Base-by-base conservation (phyloP, 1,140 invertebrate species). In the Coelopa frigida region DNA sequence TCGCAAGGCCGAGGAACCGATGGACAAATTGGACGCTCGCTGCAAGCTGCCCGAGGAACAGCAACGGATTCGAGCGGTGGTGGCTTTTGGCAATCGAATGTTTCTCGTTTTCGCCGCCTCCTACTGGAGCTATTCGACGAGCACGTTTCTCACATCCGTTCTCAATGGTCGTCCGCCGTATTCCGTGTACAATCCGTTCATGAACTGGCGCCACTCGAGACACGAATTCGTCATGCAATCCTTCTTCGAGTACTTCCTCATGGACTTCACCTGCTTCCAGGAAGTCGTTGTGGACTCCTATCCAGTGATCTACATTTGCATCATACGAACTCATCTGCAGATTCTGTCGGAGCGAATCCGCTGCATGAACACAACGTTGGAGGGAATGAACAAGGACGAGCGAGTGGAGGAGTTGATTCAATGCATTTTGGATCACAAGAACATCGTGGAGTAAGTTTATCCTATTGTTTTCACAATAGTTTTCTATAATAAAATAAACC, bases 221-320 rank as follows among this genome's bases (percentile, higher is more conserved):
- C 0, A 31, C 35, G 43, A 56, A 31, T 47, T 56, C 32, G 48
- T 14, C 12, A 18, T 44, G 29, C 54, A 56, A 43, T 43, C 44
- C 18, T 48, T 46, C 32, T 35, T 53, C 21, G 55, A 57, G 27
- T 56, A 48, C 27, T 26, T 51, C 15, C 45, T 56, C 24, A 51
- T 57, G 48, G 44, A 46, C 39, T 53, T 49, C 44, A 43, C 51
- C 20, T 57, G 55, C 4, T 49, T 53, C n/a, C 51, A 57, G 2
- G 51, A 57, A 31, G 42, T 46, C 22, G 44, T 46, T 24, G 48
- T 53, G 5, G 55, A 57, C 43, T 45, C 46, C 18, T 57, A 57
- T 6, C 41, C 55, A 2, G 40, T 56, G 3, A 56, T 53, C 39
- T 57, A 56, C 11, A 32, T 57, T 35, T 51, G 48, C 11, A 43